Evolutionary conservation across 2,797 vertebrate genomes (phyloP), one percentile per base, ranked within the genome.

Genomic region (Helostoma temminkii): DNA sequence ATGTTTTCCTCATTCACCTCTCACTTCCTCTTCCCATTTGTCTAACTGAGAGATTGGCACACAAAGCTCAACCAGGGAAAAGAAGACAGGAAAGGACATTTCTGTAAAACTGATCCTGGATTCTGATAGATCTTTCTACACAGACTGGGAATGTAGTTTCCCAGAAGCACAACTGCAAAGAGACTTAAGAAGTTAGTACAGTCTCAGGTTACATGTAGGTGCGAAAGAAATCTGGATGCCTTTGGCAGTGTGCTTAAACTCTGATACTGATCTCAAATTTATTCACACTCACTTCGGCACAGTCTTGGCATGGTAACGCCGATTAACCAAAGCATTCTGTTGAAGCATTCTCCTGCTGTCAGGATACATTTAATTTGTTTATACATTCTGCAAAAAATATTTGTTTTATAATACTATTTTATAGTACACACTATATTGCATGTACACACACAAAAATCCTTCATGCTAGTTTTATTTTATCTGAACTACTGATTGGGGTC

Each of bases 201-300:
- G 56, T 64, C 50, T 37, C 14, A 65, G 59, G 50, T 32, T 69
- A 43, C 56, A 16, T 32, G n/a, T 9, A 30, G 39, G 56, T 71
- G 47, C 24, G 74, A 50, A 75, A 46, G 2, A 25, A 32, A 49
- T 55, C 30, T 34, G 5, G 36, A 41, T 39, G 53, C 64, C 39
- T 46, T 56, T 60, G 54, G 74, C 42, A 45, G 50, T 46, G 30
- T 58, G 46, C 48, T 75, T 67, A 39, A 64, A 66, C 43, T 57
- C 8, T 26, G 76, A 80, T 78, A 78, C 36, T 66, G 56, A 83
- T 86, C 78, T 73, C 8, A 56, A 28, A 32, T 68, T 81, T 47
- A 66, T 52, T 45, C 66, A 71, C 54, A 81, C 62, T 76, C 59
- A 77, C n/a, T 18, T 28, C 63, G 67, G 60, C 52, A 71, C 15